Evolutionary conservation across 2,888 invertebrate species (phyloP).

Genomic region (Folsomia candida): DNA sequence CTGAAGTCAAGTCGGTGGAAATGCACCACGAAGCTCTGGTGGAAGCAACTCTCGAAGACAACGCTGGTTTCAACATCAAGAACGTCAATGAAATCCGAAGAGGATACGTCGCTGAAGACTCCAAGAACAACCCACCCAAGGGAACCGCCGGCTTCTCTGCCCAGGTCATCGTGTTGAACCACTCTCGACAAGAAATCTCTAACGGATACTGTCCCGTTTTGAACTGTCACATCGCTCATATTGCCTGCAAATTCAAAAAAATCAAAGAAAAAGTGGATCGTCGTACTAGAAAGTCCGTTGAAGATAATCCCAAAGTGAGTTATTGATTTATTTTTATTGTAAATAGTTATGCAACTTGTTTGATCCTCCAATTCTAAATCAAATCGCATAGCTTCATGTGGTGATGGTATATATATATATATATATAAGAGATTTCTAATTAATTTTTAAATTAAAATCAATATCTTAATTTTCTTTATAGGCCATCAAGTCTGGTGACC

Average conservation of each 20-base stretch:
- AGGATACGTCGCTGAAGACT: conserved; percentile 97
- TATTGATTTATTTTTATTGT: no score
- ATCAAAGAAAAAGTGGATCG: conserved; percentile 98
- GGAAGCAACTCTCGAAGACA: conserved; percentile 97
- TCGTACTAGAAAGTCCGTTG: conserved; percentile 94
- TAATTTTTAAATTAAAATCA: conserved; percentile 11
- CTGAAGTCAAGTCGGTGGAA: conserved; percentile 99
- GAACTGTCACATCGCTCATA: conserved; percentile 99
- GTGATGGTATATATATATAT: no score
- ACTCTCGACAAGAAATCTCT: conserved; percentile 98
- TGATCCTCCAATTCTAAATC: no score
- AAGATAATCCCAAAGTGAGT: conserved; percentile 76
- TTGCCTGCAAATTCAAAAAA: conserved; percentile 99
- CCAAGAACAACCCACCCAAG: conserved; percentile 93
- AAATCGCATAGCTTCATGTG: neutral
- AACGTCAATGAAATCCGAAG: conserved; percentile 99
- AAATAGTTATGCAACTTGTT: no score
- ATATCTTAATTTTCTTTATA: conserved; percentile 20
- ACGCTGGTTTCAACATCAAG: conserved; percentile 99
- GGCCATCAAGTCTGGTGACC: conserved; percentile 93
- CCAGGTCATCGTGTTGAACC: no score
- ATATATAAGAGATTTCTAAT: no score
- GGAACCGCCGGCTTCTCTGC: conserved; percentile 91
- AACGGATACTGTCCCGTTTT: conserved; percentile 98
- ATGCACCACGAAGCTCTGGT: conserved; percentile 99